These are phyloP conservation scores for Paracyclopina nana DNA, from an alignment of 1,140 invertebrate species.

Conservation along the genomic window DNA sequence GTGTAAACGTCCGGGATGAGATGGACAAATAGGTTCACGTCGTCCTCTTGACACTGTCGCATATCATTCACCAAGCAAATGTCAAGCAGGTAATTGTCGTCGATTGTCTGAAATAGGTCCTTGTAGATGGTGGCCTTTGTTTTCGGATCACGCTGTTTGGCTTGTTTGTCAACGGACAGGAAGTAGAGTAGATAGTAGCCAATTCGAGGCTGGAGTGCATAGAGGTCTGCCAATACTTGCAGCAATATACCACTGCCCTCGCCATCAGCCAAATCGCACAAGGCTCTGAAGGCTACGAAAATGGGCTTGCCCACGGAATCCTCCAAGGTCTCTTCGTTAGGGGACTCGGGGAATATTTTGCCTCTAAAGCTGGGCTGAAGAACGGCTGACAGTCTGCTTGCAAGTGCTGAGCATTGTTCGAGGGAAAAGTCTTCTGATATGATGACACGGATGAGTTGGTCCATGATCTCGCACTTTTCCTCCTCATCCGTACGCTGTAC, in stretches of 20 bases:
- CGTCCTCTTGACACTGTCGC: slow-evolving; percentile 25
- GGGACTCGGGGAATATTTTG: slow-evolving; percentile 31
- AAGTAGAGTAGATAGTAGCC: slow-evolving; percentile 73
- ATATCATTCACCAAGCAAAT: slow-evolving; percentile 17
- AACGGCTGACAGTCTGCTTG: slow-evolving; percentile 31
- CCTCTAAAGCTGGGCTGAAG: slow-evolving; percentile 32
- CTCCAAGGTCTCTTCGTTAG: slow-evolving; percentile 35
- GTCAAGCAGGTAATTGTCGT: slow-evolving; percentile 10
- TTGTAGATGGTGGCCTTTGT: slow-evolving; percentile 10
- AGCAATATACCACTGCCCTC: not conserved
- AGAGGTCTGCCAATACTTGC: slow-evolving; percentile 16
- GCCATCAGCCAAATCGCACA: not conserved
- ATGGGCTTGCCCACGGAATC: slow-evolving; percentile 57
- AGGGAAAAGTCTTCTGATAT: slow-evolving; percentile 39
- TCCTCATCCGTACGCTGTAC: no score
- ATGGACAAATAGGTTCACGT: slow-evolving; percentile 30
- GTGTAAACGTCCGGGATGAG: slow-evolving; percentile 31
- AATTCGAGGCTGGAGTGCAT: slow-evolving; percentile 38
- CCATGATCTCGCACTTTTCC: slow-evolving; percentile 31
- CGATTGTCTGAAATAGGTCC: slow-evolving; percentile 15
- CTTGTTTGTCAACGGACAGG: slow-evolving; percentile 44
- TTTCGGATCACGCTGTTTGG: slow-evolving; percentile 21
- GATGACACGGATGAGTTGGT: slow-evolving; percentile 42
- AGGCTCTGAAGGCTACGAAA: slow-evolving; percentile 51
- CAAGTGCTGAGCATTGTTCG: slow-evolving; percentile 35